phyloP scores from a whole-genome alignment of 53 echinoderm and acorn worm species.

The Hippasteria phrygiana region DNA sequence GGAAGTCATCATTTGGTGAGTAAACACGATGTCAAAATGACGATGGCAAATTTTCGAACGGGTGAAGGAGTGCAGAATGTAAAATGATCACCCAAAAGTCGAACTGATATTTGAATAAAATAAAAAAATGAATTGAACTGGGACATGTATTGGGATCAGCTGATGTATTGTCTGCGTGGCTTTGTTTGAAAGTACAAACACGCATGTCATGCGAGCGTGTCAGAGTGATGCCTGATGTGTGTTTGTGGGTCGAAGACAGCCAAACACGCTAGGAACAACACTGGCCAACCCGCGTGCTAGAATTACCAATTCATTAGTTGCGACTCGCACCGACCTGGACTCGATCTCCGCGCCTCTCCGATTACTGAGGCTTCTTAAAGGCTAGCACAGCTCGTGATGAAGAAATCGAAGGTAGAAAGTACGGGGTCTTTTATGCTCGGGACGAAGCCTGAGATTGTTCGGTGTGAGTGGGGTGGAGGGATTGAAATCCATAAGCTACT shows the following conservation, averaged over 20 bases:
- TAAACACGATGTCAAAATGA: too few species aligned
- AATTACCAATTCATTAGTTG: conserved; percentile 65
- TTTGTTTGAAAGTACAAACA: conserved; percentile 36
- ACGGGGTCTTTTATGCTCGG: conserved; percentile 24
- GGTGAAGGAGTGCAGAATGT: not conserved
- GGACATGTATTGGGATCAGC: not conserved
- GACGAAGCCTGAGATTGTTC: not conserved
- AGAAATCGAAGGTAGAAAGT: conserved; percentile 23
- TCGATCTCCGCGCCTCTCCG: conserved; percentile 40
- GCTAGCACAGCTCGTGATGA: too few species aligned
- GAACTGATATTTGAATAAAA: not conserved
- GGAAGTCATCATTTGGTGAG: too few species aligned
- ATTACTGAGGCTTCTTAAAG: conserved; percentile 1
- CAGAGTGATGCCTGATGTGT: not conserved
- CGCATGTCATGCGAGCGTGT: not conserved
- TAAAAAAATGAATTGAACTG: not conserved
- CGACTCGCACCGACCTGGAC: conserved; percentile 17
- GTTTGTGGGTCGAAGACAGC: conserved; percentile 17
- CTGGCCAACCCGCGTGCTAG: conserved; percentile 17
- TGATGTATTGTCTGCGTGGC: not conserved
- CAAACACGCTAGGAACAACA: conserved; percentile 9
- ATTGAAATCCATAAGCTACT: conserved; percentile 28
- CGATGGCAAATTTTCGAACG: too few species aligned
- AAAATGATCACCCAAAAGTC: conserved; percentile 17
- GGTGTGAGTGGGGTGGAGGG: not conserved